Evolutionary conservation across 2,888 invertebrate species (phyloP).

Genomic region (Caenorhabditis imperialis): DNA sequence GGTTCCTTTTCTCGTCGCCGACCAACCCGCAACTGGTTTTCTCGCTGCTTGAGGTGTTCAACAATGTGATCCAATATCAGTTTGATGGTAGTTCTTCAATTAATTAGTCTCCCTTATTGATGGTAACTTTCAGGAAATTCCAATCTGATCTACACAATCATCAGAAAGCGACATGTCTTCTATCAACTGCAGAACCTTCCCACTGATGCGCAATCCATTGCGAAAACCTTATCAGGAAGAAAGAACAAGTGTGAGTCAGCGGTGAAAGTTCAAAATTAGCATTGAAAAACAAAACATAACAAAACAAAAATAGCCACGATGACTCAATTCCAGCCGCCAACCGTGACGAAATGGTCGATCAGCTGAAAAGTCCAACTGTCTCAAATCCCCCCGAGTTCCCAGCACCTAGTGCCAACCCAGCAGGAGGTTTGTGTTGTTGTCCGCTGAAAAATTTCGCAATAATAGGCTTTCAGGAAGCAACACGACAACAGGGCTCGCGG

Average conservation of each 20-base stretch:
- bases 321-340: constrained; percentile 32
- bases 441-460: neutral
- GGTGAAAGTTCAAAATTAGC: no score
- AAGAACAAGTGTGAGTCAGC: constrained; percentile 68
- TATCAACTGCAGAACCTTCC: constrained; percentile 97
- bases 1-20: constrained; percentile 96
- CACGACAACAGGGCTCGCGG: constrained; percentile 82
- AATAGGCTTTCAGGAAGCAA: constrained; percentile 30
- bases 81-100: constrained; percentile 85
- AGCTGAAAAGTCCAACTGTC: constrained; percentile 65
- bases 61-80: constrained; percentile 99
- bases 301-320: neutral
- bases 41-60: constrained; percentile 97
- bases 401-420: constrained; percentile 8
- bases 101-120: neutral
- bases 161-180: constrained; percentile 97
- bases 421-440: constrained; percentile 17
- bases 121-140: constrained; percentile 86
- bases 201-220: constrained; percentile 91
- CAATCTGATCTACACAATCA: constrained; percentile 97
- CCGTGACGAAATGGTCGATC: constrained; percentile 66
- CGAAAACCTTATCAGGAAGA: constrained; percentile 83
- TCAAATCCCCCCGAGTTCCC: constrained; percentile 56
- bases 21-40: constrained; percentile 98
- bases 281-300: constrained; percentile 5